A percentile compares a stretch with the other conserved stretches of the same genome.
These are phyloP conservation scores for Vesta saturnalis DNA, from an alignment of 2,888 invertebrate species.

Conservation along the genomic window DNA sequence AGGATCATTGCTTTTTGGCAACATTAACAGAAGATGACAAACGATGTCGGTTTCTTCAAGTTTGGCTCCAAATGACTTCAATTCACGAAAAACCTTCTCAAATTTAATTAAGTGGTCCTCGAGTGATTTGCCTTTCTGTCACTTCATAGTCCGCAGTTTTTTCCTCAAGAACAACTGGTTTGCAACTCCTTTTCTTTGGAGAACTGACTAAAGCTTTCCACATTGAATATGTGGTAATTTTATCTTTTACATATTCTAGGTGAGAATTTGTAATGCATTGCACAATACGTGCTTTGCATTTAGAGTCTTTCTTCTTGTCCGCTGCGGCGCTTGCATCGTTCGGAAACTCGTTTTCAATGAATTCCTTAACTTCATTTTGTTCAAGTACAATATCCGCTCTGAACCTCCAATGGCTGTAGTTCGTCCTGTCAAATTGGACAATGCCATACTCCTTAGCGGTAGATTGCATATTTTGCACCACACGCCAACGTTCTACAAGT, in stretches of 20 bases:
- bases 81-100: constrained; percentile 41
- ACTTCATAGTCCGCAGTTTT: constrained; percentile 45
- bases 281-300: constrained; percentile 44
- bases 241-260: constrained; percentile 47
- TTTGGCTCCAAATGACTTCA: constrained; percentile 44
- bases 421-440: constrained; percentile 37
- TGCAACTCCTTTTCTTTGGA: constrained; percentile 45
- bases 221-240: constrained; percentile 43
- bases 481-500: too few relatives aligned
- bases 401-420: constrained; percentile 40
- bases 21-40: constrained; percentile 44
- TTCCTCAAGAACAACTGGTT: constrained; percentile 44
- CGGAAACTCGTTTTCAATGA: constrained; percentile 31
- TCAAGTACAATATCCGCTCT: constrained; percentile 35
- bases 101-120: constrained; percentile 44
- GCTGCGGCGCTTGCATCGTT: constrained; percentile 4
- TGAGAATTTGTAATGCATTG: constrained; percentile 46
- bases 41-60: constrained; percentile 43
- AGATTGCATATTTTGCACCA: too few relatives aligned
- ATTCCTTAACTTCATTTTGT: constrained; percentile 32
- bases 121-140: constrained; percentile 31
- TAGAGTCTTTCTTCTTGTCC: constrained; percentile 33
- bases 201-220: constrained; percentile 45
- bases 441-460: constrained; percentile 34
- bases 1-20: constrained; percentile 40